A percentile compares a stretch with the other conserved stretches of the same genome.
phyloP scores from a whole-genome alignment of 2,113 vertebrate species.

The Chrysemys picta region DNA sequence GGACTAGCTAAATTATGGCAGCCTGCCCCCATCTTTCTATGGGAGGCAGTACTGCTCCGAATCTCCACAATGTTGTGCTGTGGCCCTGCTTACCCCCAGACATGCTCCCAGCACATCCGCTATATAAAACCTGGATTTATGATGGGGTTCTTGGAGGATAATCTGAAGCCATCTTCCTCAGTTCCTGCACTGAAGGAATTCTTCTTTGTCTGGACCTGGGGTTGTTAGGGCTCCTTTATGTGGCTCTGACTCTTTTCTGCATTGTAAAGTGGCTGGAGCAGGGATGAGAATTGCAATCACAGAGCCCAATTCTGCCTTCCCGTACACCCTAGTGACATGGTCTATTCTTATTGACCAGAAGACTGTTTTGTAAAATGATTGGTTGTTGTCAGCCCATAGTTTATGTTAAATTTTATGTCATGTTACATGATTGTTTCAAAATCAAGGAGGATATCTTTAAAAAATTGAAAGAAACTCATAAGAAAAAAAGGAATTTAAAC shows the following conservation, averaged over 20 bases:
- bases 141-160: neutral
- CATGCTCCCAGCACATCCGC: neutral
- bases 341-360: neutral
- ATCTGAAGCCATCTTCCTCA: neutral
- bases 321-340: neutral
- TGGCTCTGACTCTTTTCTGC: neutral
- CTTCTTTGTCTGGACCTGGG: neutral
- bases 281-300: neutral
- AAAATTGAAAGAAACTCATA: neutral
- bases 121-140: neutral
- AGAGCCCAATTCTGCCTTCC: neutral
- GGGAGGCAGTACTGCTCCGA: neutral
- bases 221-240: neutral
- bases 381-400: neutral
- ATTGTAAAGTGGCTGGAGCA: neutral
- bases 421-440: neutral
- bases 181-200: neutral
- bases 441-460: neutral
- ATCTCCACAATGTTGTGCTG: neutral
- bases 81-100: neutral
- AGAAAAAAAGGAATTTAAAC: neutral
- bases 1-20: neutral
- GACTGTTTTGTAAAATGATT: neutral
- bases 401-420: neutral
- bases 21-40: neutral